A percentile compares a stretch with the other conserved stretches of the same genome.
Evolutionary conservation across 2,888 invertebrate species (phyloP).

Genomic region (Cheilosia pagana): DNA sequence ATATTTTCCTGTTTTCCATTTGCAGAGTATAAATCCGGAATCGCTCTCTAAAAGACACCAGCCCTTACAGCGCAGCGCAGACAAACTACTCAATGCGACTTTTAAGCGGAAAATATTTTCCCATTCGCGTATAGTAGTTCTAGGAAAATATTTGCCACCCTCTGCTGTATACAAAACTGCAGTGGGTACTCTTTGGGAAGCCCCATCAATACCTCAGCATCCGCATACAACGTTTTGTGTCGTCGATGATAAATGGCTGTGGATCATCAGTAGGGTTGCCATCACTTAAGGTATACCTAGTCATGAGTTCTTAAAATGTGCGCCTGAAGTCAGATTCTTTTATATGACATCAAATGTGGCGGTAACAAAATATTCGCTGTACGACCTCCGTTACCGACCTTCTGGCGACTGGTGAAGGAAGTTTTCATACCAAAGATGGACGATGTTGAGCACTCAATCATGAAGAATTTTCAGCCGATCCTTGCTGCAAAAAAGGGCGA

Average conservation of each 20-base stretch:
- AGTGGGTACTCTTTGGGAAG: constrained; percentile 9
- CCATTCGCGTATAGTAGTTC: constrained; percentile 46
- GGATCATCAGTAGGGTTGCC: constrained; percentile 8
- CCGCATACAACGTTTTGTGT: constrained; percentile 6
- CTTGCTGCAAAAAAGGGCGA: too few species aligned
- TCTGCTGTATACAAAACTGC: background rate
- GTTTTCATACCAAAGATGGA: too few species aligned
- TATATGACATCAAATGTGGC: too few species aligned
- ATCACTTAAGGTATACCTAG: background rate
- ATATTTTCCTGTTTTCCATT: constrained; percentile 36
- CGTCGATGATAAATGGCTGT: constrained; percentile 59
- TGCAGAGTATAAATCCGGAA: constrained; percentile 1
- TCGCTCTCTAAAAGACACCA: constrained; percentile 14
- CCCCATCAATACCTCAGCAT: constrained; percentile 19
- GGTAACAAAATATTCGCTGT: too few species aligned
- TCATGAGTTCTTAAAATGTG: too few species aligned
- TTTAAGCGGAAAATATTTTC: constrained; percentile 68
- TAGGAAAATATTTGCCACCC: constrained; percentile 68
- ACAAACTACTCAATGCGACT: constrained; percentile 58
- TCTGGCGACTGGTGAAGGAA: too few species aligned
- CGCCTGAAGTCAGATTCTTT: too few species aligned
- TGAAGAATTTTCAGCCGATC: too few species aligned
- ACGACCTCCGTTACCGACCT: too few species aligned
- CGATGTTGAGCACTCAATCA: too few species aligned
- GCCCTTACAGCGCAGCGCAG: background rate